phyloP scores from a whole-genome alignment of 2,888 invertebrate genomes.

The Protonemura montana region DNA sequence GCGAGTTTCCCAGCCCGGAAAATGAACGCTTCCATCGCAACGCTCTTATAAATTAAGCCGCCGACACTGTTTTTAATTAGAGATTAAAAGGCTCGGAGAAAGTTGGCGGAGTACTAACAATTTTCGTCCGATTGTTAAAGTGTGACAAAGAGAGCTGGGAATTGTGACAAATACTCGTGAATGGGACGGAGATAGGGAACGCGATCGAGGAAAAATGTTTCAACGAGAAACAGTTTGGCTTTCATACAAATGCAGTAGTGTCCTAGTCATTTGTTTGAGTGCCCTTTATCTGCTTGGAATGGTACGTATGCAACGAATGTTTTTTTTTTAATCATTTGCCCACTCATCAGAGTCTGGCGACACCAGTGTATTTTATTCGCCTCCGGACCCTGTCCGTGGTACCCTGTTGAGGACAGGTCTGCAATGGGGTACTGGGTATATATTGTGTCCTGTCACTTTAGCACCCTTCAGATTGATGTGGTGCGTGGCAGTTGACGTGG shows the following conservation, averaged over 20 bases:
- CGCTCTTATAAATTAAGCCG: not conserved
- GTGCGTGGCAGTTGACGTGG: not conserved
- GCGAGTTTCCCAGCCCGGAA: not conserved
- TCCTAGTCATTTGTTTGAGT: conserved; percentile 35
- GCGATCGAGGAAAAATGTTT: not conserved
- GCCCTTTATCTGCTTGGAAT: not conserved
- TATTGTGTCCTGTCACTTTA: conserved; percentile 32
- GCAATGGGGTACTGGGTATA: too few species aligned
- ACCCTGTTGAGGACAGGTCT: not conserved
- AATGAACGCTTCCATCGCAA: not conserved
- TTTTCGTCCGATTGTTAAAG: not conserved
- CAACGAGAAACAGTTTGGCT: not conserved
- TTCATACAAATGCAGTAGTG: conserved; percentile 24
- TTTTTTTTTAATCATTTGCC: conserved; percentile 22
- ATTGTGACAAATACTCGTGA: not conserved
- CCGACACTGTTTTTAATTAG: conserved; percentile 4
- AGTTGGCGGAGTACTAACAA: not conserved
- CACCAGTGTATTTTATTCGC: not conserved
- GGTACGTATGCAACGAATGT: not conserved
- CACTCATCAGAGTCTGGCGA: not conserved
- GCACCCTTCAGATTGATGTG: not conserved
- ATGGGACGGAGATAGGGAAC: not conserved
- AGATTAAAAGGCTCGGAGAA: not conserved
- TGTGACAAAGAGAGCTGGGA: not conserved
- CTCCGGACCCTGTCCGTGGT: not conserved